These are phyloP conservation scores for Gavia stellata DNA, from an alignment of 2,113 vertebrate genomes.

Conservation along the genomic window DNA sequence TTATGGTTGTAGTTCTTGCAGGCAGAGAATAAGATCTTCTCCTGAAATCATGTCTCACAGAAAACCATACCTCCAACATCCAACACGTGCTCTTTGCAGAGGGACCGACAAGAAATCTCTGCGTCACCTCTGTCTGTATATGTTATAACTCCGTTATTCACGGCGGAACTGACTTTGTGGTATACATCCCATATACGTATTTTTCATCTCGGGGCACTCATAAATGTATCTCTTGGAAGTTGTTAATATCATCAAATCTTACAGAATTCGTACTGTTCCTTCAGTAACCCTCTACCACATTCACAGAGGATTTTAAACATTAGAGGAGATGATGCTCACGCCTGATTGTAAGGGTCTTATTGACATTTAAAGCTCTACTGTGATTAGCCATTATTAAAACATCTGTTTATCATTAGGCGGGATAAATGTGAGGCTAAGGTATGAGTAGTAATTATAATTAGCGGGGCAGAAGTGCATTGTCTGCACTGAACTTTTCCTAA, in stretches of 20 bases:
- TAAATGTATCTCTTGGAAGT: background rate
- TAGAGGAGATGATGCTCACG: background rate
- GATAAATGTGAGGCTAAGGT: background rate
- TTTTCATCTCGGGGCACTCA: background rate
- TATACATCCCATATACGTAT: background rate
- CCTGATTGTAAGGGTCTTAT: background rate
- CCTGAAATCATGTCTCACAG: background rate
- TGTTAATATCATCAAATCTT: background rate
- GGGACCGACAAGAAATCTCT: background rate
- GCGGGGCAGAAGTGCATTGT: background rate
- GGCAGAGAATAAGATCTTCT: background rate
- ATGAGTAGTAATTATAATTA: background rate
- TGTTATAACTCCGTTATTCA: background rate
- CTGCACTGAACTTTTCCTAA: background rate
- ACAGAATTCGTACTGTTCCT: background rate
- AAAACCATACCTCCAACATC: background rate
- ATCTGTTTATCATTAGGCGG: background rate
- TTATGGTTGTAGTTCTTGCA: background rate
- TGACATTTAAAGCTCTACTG: background rate
- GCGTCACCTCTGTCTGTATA: background rate
- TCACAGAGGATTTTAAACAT: background rate
- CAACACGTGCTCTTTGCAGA: background rate
- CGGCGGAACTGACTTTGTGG: background rate
- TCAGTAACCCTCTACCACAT: background rate
- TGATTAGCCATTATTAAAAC: background rate